These are phyloP conservation scores for Sinelater perroti DNA, from an alignment of 2,888 invertebrate species.

Conservation along the genomic window DNA sequence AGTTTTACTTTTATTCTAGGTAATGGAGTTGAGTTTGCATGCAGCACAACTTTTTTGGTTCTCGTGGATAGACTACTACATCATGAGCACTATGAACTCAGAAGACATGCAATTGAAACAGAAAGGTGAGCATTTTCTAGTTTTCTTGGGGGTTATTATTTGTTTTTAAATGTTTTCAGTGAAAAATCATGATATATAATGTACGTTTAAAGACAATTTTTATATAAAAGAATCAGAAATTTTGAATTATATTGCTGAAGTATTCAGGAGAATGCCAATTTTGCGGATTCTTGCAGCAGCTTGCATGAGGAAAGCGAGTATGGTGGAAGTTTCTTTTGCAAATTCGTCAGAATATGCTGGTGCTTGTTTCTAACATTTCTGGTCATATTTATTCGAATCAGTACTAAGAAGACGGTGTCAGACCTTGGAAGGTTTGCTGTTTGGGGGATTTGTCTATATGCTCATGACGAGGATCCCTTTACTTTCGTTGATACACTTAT, in stretches of 20 bases:
- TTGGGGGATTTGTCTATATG: conserved; percentile 97
- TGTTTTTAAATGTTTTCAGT: conserved; percentile 2
- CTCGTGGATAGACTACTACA: conserved; percentile 91
- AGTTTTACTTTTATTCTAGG: conserved; percentile 98
- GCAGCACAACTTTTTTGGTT: conserved; percentile 86
- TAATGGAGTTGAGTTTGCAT: conserved; percentile 91
- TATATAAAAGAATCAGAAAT: background rate
- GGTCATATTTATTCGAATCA: conserved; percentile 91
- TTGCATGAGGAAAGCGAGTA: conserved; percentile 83
- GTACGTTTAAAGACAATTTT: background rate
- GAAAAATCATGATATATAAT: background rate
- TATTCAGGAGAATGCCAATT: conserved; percentile 76
- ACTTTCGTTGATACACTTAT: conserved; percentile 84
- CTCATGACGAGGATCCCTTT: conserved; percentile 95
- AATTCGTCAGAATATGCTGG: conserved; percentile 95
- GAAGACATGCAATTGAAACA: conserved; percentile 86
- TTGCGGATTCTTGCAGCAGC: conserved; percentile 84
- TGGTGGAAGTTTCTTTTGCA: conserved; percentile 96
- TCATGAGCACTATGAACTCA: conserved; percentile 86
- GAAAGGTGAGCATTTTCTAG: conserved; percentile 64
- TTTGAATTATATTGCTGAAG: no score
- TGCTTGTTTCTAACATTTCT: conserved; percentile 93
- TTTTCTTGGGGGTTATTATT: no score
- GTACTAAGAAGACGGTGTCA: conserved; percentile 90
- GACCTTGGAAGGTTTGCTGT: conserved; percentile 95